Evolutionary conservation across 1,140 invertebrate species (phyloP), one percentile per base, ranked within the genome.

Genomic region (Aradophagus sp.): DNA sequence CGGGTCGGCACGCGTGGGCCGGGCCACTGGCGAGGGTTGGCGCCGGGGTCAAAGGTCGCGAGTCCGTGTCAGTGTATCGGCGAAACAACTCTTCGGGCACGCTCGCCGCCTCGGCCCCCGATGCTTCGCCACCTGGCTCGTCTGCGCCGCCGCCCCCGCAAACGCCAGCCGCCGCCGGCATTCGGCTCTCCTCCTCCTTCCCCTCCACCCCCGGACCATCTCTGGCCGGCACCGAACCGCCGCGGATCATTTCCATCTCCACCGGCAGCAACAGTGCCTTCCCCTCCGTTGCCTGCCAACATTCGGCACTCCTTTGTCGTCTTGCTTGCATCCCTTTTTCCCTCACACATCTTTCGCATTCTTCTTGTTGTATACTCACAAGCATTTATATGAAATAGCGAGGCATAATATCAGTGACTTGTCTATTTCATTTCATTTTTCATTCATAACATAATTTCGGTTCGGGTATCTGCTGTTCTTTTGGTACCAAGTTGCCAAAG

Each of bases 11-110:
- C 31, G 56, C 45, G 11, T 42, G 42, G 50, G 44, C 29, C 26
- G 55, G 56, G 12, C 55, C 56, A 17, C 59, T 65, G 1, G 89
- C 90, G 2, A 92, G 84, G 1, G 91, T 93, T 0, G 91, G 90
- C 0, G 91, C 88, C 7, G 92, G 92, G 0, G 92, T 93, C 59
- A 91, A 80, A 1, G 92, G 91, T 26, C 92, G 85, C 1, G 92
- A 94, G 76, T 94, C 93, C 2, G 91, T 93, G 66, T 93, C 92
- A 0, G 92, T 92, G 66, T 93, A 94, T 56, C 90, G 90, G 11
- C 84, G 84, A 78, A 90, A 88, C 14, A 89, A 71, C 73, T 89
- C 89, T 66, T 90, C 89, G 1, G 89, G 88, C n/a, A 90, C 87
- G 8, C 61, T 55, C 7, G 69, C 38, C 0, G 56, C 47, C 5